Percentiles rank a stretch among this genome's conserved stretches.
phyloP scores from a whole-genome alignment of 1,140 invertebrate genomes.

The Scaptomyza pallida region DNA sequence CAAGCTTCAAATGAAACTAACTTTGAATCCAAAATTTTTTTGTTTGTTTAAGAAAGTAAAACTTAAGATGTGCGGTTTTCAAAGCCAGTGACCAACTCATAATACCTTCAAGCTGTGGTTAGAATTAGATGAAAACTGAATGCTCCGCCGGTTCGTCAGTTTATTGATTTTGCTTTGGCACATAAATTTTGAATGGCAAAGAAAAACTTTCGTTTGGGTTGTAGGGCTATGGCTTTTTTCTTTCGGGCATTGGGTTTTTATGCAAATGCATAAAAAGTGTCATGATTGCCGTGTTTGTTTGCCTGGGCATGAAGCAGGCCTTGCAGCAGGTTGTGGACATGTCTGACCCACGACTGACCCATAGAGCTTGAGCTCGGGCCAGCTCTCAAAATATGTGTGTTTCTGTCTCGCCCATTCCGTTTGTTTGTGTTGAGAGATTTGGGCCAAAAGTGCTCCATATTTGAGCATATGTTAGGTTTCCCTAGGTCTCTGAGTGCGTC shows the following conservation, averaged over 20 bases:
- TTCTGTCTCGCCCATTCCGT: slow-evolving; percentile 48
- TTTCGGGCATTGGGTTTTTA: slow-evolving; percentile 41
- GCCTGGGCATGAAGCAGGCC: slow-evolving; percentile 34
- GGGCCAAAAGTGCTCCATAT: slow-evolving; percentile 60
- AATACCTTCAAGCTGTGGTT: slow-evolving; percentile 33
- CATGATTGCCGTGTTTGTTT: slow-evolving; percentile 80
- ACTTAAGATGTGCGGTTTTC: not conserved
- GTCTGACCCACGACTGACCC: slow-evolving; percentile 37
- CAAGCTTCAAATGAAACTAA: not conserved
- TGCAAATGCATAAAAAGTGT: slow-evolving; percentile 81
- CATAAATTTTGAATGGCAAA: slow-evolving; percentile 63
- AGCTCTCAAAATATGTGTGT: slow-evolving; percentile 49
- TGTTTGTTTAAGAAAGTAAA: not conserved
- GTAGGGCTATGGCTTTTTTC: not conserved
- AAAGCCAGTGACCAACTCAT: slow-evolving; percentile 3
- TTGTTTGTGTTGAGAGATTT: slow-evolving; percentile 50
- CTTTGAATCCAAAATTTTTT: not conserved
- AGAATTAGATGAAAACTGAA: slow-evolving; percentile 37
- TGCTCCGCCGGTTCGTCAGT: slow-evolving; percentile 53
- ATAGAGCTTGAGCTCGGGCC: slow-evolving; percentile 24
- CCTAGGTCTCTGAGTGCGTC: slow-evolving; percentile 36
- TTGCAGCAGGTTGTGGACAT: slow-evolving; percentile 24
- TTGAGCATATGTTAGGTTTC: slow-evolving; percentile 66
- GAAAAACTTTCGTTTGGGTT: slow-evolving; percentile 53
- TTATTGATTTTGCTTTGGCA: slow-evolving; percentile 76